Base-by-base conservation (phyloP, 2,113 vertebrate genomes). In the Peromyscus polionotus region DNA sequence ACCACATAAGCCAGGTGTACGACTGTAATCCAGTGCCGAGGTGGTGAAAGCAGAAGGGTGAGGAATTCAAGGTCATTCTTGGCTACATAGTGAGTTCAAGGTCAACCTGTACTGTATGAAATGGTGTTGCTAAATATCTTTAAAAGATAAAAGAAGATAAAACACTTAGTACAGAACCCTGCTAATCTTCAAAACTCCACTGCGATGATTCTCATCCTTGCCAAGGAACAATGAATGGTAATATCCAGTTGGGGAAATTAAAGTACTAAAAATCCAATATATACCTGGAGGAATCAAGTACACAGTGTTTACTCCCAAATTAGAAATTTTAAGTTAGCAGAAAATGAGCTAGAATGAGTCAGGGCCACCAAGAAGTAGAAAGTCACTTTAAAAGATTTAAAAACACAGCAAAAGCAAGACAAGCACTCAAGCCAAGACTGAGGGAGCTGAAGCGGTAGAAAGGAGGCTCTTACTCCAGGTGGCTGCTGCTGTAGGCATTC, bases 401-500 rank as follows among this genome's bases (percentile, higher is more conserved):
- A 76, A 67, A 28, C 8, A 72, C 45, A 81, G 24, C 45, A 24
- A 86, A 84, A 61, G 79, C 57, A 61, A 85, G 85, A 61, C 31
- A 61, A 65, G 85, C 42, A 13, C 17, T 75, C n/a, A 80, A 73
- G 33, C 20, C 39, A 48, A 89, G 57, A n/a, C 14, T 19, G 45
- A 36, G 19, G 51, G 31, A 16, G 31, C 24, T 19, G 14, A 86
- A 42, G 76, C 9, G 9, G 39, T 0, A 4, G 63, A 54, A n/a
- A 68, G 1, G 45, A 57, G 68, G 28, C 1, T 2, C 99, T 99
- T 99, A 99, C 99, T 99, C 99, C 95, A 99, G 98, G 96, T 99
- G 99, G 97, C 98, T 99, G 99, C 99, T 99, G 98, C 99, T 99
- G 99, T 99, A 99, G 95, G 99, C 99, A 0, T 99, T 99, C 84